Conservation (phyloP, 2,113 vertebrate species). For the Oreochromis tanganicae region DNA sequence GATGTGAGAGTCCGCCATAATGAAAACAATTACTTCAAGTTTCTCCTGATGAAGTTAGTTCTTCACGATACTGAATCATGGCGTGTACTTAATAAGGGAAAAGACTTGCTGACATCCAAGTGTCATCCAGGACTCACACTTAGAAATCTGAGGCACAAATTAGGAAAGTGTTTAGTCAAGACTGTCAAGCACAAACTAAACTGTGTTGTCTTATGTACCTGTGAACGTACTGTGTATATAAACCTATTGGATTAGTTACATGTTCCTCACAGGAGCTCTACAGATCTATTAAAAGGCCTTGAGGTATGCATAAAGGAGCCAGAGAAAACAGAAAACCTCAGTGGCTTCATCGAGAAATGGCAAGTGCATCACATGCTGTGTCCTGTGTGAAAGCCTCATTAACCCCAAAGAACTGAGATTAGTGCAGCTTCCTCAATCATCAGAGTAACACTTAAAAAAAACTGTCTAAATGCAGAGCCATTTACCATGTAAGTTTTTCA, state of each 20-base stretch:
- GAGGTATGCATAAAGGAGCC: not conserved
- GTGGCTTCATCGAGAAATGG: not conserved
- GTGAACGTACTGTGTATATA: not conserved
- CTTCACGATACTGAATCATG: not conserved
- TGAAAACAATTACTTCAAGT: not conserved
- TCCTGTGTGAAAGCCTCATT: not conserved
- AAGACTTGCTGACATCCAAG: not conserved
- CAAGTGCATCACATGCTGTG: not conserved
- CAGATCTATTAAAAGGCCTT: not conserved
- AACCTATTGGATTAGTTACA: not conserved
- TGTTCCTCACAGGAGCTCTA: not conserved
- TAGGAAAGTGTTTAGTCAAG: not conserved
- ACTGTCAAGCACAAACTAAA: not conserved
- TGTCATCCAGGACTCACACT: not conserved
- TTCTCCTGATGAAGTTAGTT: not conserved
- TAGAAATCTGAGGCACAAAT: not conserved
- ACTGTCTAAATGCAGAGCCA: not conserved
- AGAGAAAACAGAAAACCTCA: not conserved
- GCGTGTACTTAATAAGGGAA: not conserved
- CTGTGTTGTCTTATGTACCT: not conserved
- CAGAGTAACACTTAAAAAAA: not conserved
- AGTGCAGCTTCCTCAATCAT: not conserved
- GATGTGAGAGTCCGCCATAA: not conserved
- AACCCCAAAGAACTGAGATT: not conserved
- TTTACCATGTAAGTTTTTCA: not conserved